A percentile compares a stretch with the other conserved stretches of the same genome.
Evolutionary conservation across 2,113 vertebrate genomes (phyloP).

Genomic region (Pygoscelis adeliae): DNA sequence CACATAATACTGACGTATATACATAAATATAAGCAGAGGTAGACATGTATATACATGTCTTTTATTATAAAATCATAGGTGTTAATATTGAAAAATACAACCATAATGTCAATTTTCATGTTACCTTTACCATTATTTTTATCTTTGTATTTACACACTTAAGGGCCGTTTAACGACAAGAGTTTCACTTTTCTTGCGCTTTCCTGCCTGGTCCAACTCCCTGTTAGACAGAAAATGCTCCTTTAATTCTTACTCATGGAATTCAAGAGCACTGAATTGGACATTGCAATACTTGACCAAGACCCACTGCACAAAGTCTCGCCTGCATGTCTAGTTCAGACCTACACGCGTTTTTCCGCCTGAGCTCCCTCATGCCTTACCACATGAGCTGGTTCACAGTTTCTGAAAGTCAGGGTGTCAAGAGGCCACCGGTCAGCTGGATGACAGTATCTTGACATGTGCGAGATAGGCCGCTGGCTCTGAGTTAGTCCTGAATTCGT

Average conservation of each 20-base stretch:
- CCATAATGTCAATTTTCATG: not conserved
- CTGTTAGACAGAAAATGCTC: not conserved
- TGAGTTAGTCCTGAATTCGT: not conserved
- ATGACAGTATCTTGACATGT: not conserved
- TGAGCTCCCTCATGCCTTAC: not conserved
- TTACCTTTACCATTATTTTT: not conserved
- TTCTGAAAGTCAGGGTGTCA: not conserved
- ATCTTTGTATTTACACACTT: not conserved
- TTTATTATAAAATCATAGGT: not conserved
- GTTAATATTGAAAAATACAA: not conserved
- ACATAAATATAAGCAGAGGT: not conserved
- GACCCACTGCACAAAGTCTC: rapidly evolving
- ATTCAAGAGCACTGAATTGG: not conserved
- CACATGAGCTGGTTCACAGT: not conserved
- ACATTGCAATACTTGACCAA: not conserved
- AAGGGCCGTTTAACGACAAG: not conserved
- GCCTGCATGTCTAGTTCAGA: not conserved
- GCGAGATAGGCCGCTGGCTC: not conserved
- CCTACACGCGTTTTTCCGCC: not conserved
- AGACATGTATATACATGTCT: not conserved
- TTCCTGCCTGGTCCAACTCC: not conserved
- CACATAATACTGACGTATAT: not conserved
- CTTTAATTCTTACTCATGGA: not conserved
- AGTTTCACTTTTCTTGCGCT: not conserved
- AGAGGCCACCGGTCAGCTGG: not conserved